phyloP scores from a whole-genome alignment of 2,888 invertebrate species.

The Lepidonotus clava region DNA sequence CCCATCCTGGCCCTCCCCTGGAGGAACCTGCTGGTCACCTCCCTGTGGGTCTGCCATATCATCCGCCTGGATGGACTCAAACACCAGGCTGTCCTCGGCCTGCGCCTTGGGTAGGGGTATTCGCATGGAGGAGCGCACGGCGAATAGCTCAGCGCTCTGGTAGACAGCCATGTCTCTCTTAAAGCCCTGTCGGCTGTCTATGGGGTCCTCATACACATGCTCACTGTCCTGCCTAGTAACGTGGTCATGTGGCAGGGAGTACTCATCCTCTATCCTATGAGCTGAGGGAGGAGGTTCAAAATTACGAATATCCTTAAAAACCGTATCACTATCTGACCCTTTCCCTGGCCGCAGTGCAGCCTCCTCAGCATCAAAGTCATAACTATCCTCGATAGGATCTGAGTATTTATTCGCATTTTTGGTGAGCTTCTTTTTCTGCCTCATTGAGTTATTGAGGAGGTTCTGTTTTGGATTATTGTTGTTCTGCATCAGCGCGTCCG shows the following conservation, averaged over 20 bases:
- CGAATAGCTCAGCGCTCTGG: constrained; percentile 15
- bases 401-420: not conserved
- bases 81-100: not conserved
- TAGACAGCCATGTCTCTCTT: not conserved
- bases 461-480: not conserved
- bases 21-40: not conserved
- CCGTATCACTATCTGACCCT: not conserved
- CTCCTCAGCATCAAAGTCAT: not conserved
- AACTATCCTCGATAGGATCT: not conserved
- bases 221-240: not conserved
- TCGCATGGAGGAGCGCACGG: not conserved
- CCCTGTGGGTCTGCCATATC: not conserved
- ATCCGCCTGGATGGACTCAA: constrained; percentile 30
- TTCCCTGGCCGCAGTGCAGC: not conserved
- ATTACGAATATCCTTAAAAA: not conserved
- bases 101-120: not conserved
- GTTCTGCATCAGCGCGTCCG: not conserved
- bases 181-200: not conserved
- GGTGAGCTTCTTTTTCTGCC: not conserved
- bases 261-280: not conserved
- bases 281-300: not conserved
- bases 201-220: not conserved
- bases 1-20: not conserved
- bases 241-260: not conserved
- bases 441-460: not conserved